These are phyloP conservation scores for Serripes groenlandicus DNA, from an alignment of 2,888 invertebrate genomes.

Conservation along the genomic window DNA sequence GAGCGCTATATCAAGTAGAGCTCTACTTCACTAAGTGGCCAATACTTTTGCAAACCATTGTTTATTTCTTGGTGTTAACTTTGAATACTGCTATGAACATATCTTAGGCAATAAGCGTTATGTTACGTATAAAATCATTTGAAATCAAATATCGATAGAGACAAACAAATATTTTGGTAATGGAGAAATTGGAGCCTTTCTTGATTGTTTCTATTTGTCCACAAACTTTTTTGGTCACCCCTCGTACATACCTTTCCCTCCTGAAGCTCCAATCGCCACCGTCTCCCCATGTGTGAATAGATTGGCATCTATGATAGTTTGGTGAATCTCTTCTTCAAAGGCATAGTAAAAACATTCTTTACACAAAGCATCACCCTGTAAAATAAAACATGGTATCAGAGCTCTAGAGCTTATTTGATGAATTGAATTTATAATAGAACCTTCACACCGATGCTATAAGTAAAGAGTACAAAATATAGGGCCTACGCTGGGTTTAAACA, in stretches of 20 bases:
- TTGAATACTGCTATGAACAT: too few species aligned
- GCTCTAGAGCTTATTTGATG: background rate
- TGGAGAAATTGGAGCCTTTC: too few species aligned
- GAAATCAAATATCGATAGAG: too few species aligned
- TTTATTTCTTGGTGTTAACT: too few species aligned
- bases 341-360: slow-evolving; percentile 97
- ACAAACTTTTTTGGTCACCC: too few species aligned
- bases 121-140: too few species aligned
- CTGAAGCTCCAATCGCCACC: slow-evolving; percentile 95
- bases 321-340: slow-evolving; percentile 98
- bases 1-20: too few species aligned
- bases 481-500: background rate
- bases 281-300: slow-evolving; percentile 94
- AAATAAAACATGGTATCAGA: slow-evolving; percentile 4
- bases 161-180: too few species aligned
- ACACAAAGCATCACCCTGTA: slow-evolving; percentile 93
- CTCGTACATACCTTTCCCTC: slow-evolving; percentile 87
- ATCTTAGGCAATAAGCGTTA: too few species aligned
- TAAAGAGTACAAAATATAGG: background rate
- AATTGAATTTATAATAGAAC: background rate
- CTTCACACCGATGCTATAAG: background rate
- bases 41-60: too few species aligned
- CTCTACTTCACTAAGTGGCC: too few species aligned
- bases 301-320: slow-evolving; percentile 93
- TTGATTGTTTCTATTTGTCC: too few species aligned